Evolutionary conservation across 2,888 invertebrate genomes (phyloP), one percentile per base, ranked within the genome.

Genomic region (Polydrusus pterygomalis): DNA sequence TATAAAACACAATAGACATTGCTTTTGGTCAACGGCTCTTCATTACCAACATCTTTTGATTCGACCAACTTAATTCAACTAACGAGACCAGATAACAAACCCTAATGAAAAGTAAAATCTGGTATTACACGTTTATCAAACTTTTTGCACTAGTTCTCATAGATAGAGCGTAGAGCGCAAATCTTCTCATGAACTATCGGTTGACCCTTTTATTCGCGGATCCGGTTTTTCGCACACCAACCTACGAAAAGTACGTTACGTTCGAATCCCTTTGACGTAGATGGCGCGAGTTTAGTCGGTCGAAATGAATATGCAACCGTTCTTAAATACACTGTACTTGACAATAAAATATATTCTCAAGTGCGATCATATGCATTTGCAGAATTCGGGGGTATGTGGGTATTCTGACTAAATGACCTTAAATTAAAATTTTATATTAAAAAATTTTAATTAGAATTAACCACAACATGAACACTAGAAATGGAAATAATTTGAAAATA

Each of bases 241-340:
- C 56, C 30, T 56, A 30, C 34, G 13, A 34, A 56, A 56, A 34
- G n/a, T n/a, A n/a, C n/a, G n/a, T n/a, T 30, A 34, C 56, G 56
- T 56, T 56, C 15, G 34, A 56, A 9, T 56, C 34, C 56, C 34
- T 34, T 56, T 56, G 56, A 30, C 30, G 30, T 56, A 30, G 56
- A 56, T 56, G 34, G 15, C 34, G n/a, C 56, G 15, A 34, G n/a
- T 56, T 34, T 34, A 56, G 34, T 34, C 56, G 34, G 9, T 15
- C 30, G 56, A 56, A 56, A 56, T 30, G 30, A 56, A 56, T 63
- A 63, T 47, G 63, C 63, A n/a, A 45, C 63, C 30, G 45, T 25
- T 63, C 60, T 70, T 47, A 47, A 70, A 70, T 60, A 60, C 30
- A 58, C n/a, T n/a, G n/a, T n/a, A n/a, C 69, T 45, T 30, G 58